Percentiles rank a stretch among this genome's conserved stretches.
phyloP scores from a whole-genome alignment of 2,888 invertebrate genomes.

The Dolichomitus sp. region DNA sequence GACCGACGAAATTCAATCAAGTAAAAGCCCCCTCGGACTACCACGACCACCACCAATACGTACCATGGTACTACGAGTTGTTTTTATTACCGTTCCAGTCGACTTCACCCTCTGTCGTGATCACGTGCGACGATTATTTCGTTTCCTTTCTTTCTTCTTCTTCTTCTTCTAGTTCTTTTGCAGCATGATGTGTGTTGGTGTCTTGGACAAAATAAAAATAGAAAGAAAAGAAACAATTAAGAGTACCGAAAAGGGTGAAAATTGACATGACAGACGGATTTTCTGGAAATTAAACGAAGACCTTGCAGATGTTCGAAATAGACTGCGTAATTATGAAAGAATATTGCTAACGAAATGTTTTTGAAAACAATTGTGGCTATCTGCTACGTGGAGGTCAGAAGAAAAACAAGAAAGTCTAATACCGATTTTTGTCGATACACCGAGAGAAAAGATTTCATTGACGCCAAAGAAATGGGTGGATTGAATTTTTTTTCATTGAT shows the following conservation, averaged over 20 bases:
- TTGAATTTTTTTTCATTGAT: too few species aligned
- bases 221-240: neutral
- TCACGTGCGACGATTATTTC: constrained; percentile 36
- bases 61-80: constrained; percentile 38
- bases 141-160: constrained; percentile 11
- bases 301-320: neutral
- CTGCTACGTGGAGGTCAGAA: neutral
- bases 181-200: neutral
- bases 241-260: neutral
- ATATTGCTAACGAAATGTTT: neutral
- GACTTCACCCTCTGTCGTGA: constrained; percentile 42
- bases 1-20: constrained; percentile 67
- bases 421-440: too few species aligned
- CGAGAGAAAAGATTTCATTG: too few species aligned
- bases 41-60: constrained; percentile 20
- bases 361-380: neutral
- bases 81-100: constrained; percentile 59
- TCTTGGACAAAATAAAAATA: neutral
- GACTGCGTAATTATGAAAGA: neutral
- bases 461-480: too few species aligned
- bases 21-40: constrained; percentile 58
- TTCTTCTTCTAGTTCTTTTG: neutral
- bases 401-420: neutral
- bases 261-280: neutral
- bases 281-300: neutral